Conservation (phyloP, 1,140 invertebrate genomes). For the Apis dorsata region DNA sequence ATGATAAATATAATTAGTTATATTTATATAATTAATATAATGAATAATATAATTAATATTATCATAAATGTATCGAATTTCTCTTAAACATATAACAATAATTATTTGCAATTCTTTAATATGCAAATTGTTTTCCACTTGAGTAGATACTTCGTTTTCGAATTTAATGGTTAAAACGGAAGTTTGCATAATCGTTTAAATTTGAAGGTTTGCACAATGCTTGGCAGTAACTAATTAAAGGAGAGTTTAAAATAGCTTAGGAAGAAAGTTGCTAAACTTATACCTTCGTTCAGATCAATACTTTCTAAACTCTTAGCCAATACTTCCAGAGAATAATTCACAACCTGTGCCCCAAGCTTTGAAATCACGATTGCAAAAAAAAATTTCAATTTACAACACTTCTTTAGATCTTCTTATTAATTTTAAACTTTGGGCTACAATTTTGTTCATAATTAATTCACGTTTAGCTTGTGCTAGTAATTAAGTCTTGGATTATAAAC, state of each 20-base stretch:
- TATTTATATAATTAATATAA: too few relatives aligned
- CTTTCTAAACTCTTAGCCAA: neutral
- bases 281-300: neutral
- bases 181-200: neutral
- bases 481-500: too few relatives aligned
- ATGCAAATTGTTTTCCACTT: neutral
- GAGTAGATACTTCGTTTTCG: neutral
- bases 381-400: neutral
- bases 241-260: slow-evolving; percentile 2
- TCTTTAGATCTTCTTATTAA: neutral
- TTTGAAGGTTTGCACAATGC: neutral
- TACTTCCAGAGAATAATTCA: neutral
- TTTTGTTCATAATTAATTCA: neutral
- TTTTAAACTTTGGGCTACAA: neutral
- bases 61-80: too few relatives aligned
- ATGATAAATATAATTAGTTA: too few relatives aligned
- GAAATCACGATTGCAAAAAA: neutral
- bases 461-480: neutral
- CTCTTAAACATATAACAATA: neutral
- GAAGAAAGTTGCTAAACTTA: neutral
- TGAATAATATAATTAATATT: too few relatives aligned
- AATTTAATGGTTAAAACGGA: neutral
- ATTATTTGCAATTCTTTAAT: neutral
- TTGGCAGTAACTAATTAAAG: neutral
- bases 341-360: neutral